Base-by-base conservation (phyloP, 2,113 vertebrate genomes). In the Callaeas wilsoni region DNA sequence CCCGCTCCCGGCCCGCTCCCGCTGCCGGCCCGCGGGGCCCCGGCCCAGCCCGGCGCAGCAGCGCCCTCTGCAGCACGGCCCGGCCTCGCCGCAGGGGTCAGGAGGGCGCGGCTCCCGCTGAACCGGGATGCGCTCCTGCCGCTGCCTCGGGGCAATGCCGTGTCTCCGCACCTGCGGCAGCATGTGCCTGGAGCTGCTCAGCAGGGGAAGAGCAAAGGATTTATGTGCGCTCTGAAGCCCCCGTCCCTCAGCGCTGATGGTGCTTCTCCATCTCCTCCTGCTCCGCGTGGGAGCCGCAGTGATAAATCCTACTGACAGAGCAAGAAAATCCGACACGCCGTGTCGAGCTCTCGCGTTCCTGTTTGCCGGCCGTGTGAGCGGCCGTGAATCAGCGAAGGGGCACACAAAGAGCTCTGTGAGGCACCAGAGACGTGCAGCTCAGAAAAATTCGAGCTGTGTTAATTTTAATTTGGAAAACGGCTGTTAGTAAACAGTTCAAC, bases 341-440 rank as follows among this genome's bases (percentile, higher is more conserved):
- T 50, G 88, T 84, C 50, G 73, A 76, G 65, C 73, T 79, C 63
- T 83, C 20, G 39, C 49, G 9, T 57, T 88, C 74, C 84, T 60
- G 55, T 76, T 70, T 41, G 91, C 79, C 5, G 71, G 75, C 71
- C 42, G 17, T 92, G 91, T 50, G 73, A 92, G 91, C 1, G 26
- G 87, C 93, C 22, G 52, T 96, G 91, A 96, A 95, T 94, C 94
- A 91, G 89, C 22, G 33, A 7, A 77, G 39, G 22, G 46, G 60
- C 69, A 75, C 81, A 95, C 87, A 95, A 96, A 94, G 94, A 84
- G 69, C 85, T 89, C 87, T 69, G 55, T 50, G 87, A 94, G 75
- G 53, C 79, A 91, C 65, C 67, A 13, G 53, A 37, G 82, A 93
- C 74, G 86, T 26, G 68, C 44, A 47, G 92, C 64, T 87, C 52